Base-by-base conservation (phyloP, 1,140 invertebrate genomes). In the Augochlora pura region DNA sequence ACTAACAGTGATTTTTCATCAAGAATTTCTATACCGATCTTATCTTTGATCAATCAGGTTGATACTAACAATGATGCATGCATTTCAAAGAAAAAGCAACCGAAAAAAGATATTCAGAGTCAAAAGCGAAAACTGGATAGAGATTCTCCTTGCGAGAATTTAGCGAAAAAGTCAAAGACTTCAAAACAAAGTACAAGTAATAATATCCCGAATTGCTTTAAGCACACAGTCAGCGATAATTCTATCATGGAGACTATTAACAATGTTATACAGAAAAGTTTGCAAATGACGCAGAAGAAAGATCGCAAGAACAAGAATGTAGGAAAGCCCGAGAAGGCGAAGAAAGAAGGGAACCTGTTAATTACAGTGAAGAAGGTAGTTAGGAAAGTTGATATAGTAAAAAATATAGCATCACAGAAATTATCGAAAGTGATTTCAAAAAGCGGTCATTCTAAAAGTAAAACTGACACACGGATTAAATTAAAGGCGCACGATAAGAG, bases 351-450 rank as follows among this genome's bases (percentile, higher is more conserved):
- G 0, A 90, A 90, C 72, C 78, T 88, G 88, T 89, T 74, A 78
- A 92, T 86, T 91, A 93, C 90, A 89, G 93, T 82, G 89, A 95
- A 94, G 80, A 95, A 94, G 78, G 89, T 94, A 25, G 89, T 93
- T 21, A 94, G 94, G 64, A 94, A 93, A 57, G 85, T 84, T 86
- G 92, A 93, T 68, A 90, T 90, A 74, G 90, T 91, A 64, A 94
- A 94, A 83, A 91, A 91, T 27, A 91, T 92, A 68, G 82, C 90
- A 18, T 82, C 86, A 62, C 92, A 93, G 76, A 93, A 93, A 84
- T 80, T 90, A 46, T 90, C 90, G 86, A 83, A 93, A 89, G 82
- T 88, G 80, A 84, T 93, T 86, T 60, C 93, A 85, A 93, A 88
- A 89, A 83, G 70, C 42, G 81, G 71, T 70, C 88, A 87, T 46